A percentile compares a stretch with the other conserved stretches of the same genome.
Evolutionary conservation across 30 jellyfish, hydroid and myxozoan genomes (phyloP).

Genomic region (Clytia hemisphaerica): DNA sequence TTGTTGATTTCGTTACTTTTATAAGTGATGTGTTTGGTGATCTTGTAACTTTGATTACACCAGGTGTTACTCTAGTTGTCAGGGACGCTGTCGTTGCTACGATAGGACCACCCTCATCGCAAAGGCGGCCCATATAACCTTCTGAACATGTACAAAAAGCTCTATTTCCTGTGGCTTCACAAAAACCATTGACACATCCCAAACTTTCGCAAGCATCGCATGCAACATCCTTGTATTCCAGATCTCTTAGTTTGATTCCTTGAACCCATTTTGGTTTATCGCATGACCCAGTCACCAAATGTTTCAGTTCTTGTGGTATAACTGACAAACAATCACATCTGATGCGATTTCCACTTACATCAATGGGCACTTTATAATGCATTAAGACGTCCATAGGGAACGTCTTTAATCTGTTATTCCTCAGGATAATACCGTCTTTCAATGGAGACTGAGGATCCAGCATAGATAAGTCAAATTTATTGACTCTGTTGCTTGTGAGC

Average conservation of each 20-base stretch:
- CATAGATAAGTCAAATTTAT: too few species aligned
- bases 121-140: background rate
- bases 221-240: background rate
- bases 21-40: too few species aligned
- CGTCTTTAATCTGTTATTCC: background rate
- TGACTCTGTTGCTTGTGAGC: too few species aligned
- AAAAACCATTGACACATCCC: background rate
- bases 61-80: too few species aligned
- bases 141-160: background rate
- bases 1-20: too few species aligned
- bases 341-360: background rate
- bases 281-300: background rate
- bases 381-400: background rate
- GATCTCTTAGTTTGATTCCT: background rate
- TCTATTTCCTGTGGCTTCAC: background rate
- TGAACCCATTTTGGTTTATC: background rate
- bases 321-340: conserved; percentile 7
- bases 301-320: background rate
- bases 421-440: background rate
- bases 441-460: background rate
- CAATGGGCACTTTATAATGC: background rate
- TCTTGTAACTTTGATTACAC: too few species aligned
- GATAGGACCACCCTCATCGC: too few species aligned
- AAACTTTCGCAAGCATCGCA: background rate
- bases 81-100: too few species aligned